phyloP scores from a whole-genome alignment of 2,888 invertebrate genomes.

The Lucinisca nassula region DNA sequence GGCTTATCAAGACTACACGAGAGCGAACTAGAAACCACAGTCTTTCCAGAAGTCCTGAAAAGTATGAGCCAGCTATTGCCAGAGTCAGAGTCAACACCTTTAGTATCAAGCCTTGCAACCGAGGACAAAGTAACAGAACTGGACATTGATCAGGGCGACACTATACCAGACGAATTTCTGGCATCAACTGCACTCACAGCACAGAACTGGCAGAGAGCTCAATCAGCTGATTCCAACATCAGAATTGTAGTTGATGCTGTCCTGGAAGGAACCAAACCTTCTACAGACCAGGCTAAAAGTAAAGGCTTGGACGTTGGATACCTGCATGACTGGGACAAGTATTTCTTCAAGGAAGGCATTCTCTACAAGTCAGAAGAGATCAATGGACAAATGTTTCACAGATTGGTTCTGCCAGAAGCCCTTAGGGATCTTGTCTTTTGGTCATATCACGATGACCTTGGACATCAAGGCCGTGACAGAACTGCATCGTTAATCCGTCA shows the following conservation, averaged over 20 bases:
- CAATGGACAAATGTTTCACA: not conserved
- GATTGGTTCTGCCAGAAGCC: not conserved
- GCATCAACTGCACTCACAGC: not conserved
- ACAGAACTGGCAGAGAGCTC: not conserved
- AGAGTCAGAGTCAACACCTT: not conserved
- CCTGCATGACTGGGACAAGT: not conserved
- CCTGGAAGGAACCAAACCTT: not conserved
- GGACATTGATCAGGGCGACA: not conserved
- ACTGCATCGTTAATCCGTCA: not conserved
- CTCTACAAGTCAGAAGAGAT: not conserved
- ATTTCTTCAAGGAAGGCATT: not conserved
- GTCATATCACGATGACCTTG: not conserved
- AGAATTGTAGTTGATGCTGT: not conserved
- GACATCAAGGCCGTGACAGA: not conserved
- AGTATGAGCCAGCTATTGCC: constrained; percentile 19
- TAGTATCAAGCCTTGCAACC: not conserved
- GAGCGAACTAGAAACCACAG: no score
- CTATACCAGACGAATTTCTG: not conserved
- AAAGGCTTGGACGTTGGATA: not conserved
- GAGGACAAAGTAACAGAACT: not conserved
- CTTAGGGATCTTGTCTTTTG: not conserved
- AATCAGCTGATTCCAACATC: not conserved
- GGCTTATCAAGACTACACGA: no score
- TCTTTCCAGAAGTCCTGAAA: no score
- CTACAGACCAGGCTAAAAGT: not conserved